These are phyloP conservation scores for Dicranocentrus wangi DNA, from an alignment of 2,888 invertebrate genomes.

Conservation along the genomic window DNA sequence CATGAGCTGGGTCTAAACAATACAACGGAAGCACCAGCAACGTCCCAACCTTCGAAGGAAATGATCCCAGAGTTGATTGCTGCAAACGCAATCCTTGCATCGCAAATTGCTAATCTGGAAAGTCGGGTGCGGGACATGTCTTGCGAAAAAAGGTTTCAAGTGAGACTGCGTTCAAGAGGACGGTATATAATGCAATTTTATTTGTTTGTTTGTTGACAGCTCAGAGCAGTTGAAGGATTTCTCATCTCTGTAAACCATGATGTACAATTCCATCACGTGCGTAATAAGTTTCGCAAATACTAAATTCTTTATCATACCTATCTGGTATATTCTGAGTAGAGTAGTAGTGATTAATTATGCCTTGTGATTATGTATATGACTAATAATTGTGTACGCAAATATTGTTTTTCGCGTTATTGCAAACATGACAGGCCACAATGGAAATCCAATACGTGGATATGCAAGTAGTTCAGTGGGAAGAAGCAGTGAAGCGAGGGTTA, in stretches of 20 bases:
- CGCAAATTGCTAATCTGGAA: slow-evolving; percentile 26
- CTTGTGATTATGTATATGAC: too few species aligned
- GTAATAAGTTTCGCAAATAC: neutral
- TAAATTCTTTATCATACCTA: too few species aligned
- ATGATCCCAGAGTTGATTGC: neutral
- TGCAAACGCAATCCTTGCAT: slow-evolving; percentile 1
- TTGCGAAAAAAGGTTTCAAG: neutral
- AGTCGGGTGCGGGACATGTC: slow-evolving; percentile 10
- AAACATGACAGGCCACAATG: slow-evolving; percentile 19
- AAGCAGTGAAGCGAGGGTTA: slow-evolving; percentile 27
- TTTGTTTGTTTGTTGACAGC: neutral
- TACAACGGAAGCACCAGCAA: neutral
- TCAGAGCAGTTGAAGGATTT: slow-evolving; percentile 18
- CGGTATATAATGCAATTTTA: neutral
- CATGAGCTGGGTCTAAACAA: neutral
- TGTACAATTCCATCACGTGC: slow-evolving; percentile 40
- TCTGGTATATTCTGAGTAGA: too few species aligned
- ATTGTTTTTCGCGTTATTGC: neutral
- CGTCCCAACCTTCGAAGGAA: neutral
- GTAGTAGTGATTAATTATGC: too few species aligned
- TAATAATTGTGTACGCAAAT: too few species aligned
- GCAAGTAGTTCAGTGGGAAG: slow-evolving; percentile 56
- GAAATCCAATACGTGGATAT: slow-evolving; percentile 54
- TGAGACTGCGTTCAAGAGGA: neutral
- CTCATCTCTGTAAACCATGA: slow-evolving; percentile 30